Evolutionary conservation across 1,140 invertebrate genomes (phyloP).

Genomic region (Contarinia nasturtii): DNA sequence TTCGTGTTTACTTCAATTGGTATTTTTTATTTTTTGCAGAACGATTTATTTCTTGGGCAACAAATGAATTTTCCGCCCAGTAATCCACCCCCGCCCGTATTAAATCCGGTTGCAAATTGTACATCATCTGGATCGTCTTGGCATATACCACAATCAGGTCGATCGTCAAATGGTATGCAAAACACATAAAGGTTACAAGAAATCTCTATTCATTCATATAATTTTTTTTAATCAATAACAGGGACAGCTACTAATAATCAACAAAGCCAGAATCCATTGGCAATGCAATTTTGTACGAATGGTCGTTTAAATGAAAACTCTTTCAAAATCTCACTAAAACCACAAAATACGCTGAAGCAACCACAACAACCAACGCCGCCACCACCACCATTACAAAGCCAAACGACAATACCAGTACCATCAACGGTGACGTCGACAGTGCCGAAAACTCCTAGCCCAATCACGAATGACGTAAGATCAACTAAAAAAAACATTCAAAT

Average conservation of each 20-base stretch:
- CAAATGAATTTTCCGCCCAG: slow-evolving; percentile 7
- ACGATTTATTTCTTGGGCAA: slow-evolving; percentile 22
- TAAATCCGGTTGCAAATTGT: slow-evolving; percentile 3
- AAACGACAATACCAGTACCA: slow-evolving; percentile 7
- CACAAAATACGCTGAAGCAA: slow-evolving; percentile 23
- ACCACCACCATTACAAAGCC: too few species aligned
- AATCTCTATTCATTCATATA: too few species aligned
- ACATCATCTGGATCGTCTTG: slow-evolving; percentile 24
- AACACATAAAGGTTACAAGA: too few species aligned
- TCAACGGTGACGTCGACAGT: slow-evolving; percentile 53
- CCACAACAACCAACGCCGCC: slow-evolving; percentile 16
- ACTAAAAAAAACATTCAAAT: background rate
- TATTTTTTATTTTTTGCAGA: slow-evolving; percentile 8
- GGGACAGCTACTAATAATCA: slow-evolving; percentile 3
- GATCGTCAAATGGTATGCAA: slow-evolving; percentile 24
- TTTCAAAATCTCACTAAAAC: slow-evolving; percentile 43
- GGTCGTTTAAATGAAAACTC: slow-evolving; percentile 28
- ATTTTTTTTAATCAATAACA: too few species aligned
- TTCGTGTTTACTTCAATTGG: too few species aligned
- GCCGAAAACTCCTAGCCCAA: slow-evolving; percentile 63
- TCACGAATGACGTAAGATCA: slow-evolving; percentile 25
- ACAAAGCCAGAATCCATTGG: slow-evolving; percentile 15
- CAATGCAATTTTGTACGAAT: slow-evolving; percentile 17
- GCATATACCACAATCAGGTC: slow-evolving; percentile 42
- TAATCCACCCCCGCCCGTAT: slow-evolving; percentile 8